phyloP scores from a whole-genome alignment of 2,797 vertebrate genomes.

The Epinephelus coioides region DNA sequence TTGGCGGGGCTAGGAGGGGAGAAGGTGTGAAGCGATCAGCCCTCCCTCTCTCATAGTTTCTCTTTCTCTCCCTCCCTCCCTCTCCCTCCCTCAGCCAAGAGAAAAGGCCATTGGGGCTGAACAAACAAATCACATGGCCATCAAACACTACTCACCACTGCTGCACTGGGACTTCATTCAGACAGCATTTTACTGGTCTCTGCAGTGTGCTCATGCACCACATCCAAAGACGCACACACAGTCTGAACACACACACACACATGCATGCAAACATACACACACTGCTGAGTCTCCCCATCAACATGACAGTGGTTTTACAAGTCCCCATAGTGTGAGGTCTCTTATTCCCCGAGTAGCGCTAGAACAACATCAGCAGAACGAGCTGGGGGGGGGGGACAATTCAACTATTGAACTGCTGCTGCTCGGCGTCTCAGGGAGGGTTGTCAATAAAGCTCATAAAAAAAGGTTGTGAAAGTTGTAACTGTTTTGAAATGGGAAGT shows the following conservation, averaged over 20 bases:
- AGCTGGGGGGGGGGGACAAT: constrained; percentile 60
- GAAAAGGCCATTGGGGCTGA: constrained; percentile 90
- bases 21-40: constrained; percentile 89
- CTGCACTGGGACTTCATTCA: constrained; percentile 87
- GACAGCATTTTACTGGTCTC: constrained; percentile 87
- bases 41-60: constrained; percentile 55
- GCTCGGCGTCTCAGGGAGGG: constrained; percentile 52
- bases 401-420: constrained; percentile 71
- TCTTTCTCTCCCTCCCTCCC: constrained; percentile 49
- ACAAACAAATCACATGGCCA: constrained; percentile 94
- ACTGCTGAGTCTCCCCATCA: constrained; percentile 73
- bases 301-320: constrained; percentile 84
- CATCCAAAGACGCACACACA: constrained; percentile 60
- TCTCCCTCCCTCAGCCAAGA: constrained; percentile 75
- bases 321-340: constrained; percentile 83
- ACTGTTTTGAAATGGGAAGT: constrained; percentile 83
- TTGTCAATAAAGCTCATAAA: constrained; percentile 83
- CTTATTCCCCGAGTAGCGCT: constrained; percentile 76
- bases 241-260: constrained; percentile 37
- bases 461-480: constrained; percentile 80
- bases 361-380: constrained; percentile 75
- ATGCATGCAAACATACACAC: constrained; percentile 45
- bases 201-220: constrained; percentile 65
- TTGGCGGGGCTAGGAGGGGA: constrained; percentile 92
- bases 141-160: constrained; percentile 89